These are phyloP conservation scores for Limnephilus auricula DNA, from an alignment of 2,888 invertebrate genomes.

Conservation along the genomic window DNA sequence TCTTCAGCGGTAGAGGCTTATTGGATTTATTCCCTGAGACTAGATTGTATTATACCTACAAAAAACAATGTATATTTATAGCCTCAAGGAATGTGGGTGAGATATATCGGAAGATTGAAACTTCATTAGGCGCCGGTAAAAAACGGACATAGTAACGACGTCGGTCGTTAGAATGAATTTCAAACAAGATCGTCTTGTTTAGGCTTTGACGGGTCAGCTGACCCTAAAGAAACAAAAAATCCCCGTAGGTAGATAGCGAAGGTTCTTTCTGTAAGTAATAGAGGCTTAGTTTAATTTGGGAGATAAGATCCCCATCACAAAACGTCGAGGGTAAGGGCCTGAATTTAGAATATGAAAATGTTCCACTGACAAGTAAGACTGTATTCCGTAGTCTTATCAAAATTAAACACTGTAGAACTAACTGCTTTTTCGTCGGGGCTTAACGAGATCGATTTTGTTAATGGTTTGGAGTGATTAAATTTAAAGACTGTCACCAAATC, in stretches of 20 bases:
- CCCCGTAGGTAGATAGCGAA: neutral
- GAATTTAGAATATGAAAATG: conserved; percentile 39
- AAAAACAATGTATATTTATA: neutral
- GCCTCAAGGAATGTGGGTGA: neutral
- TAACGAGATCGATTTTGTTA: neutral
- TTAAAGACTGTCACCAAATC: neutral
- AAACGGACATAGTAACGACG: conserved; percentile 63
- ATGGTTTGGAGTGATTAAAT: neutral
- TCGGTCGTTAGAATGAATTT: conserved; percentile 65
- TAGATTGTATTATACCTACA: neutral
- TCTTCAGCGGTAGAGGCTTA: neutral
- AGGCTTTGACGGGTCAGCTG: conserved; percentile 49
- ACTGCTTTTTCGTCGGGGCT: neutral
- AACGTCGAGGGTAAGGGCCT: neutral
- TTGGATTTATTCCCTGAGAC: neutral
- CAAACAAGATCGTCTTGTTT: conserved; percentile 56
- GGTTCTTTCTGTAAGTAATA: conserved; percentile 2
- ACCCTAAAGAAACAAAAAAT: conserved; percentile 54
- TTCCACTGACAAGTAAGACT: neutral
- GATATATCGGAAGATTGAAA: conserved; percentile 56
- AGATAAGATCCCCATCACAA: conserved; percentile 54
- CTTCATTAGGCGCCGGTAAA: conserved; percentile 64
- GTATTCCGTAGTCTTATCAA: neutral
- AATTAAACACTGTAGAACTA: neutral
- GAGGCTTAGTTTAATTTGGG: conserved; percentile 50